Conservation (phyloP, 2,113 vertebrate genomes). For the Arenaria interpres region DNA sequence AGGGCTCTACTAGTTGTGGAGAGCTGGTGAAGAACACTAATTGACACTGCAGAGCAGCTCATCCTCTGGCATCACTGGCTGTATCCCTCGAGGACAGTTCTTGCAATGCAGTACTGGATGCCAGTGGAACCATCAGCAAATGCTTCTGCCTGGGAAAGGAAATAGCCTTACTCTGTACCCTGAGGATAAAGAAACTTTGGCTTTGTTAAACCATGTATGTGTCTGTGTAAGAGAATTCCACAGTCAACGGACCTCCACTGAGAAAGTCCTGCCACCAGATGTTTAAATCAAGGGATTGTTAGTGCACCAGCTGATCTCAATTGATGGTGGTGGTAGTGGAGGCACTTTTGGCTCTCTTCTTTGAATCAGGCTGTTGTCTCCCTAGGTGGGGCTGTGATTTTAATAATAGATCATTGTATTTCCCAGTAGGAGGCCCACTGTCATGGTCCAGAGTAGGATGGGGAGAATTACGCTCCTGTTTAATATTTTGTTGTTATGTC, state of each 20-base stretch:
- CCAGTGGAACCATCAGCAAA: constrained; percentile 22
- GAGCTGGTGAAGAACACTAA: background rate
- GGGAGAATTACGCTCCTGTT: constrained; percentile 53
- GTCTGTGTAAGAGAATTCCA: constrained; percentile 47
- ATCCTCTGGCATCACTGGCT: background rate
- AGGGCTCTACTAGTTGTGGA: background rate
- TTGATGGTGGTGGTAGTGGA: constrained; percentile 35
- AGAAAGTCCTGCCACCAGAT: constrained; percentile 69
- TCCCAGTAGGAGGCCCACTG: constrained; percentile 33
- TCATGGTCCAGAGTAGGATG: background rate
- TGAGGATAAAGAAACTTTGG: constrained; percentile 55
- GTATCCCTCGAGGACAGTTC: background rate
- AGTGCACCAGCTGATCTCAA: constrained; percentile 66
- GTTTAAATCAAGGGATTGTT: constrained; percentile 56
- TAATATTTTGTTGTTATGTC: constrained; percentile 41
- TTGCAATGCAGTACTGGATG: background rate
- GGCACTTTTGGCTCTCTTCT: background rate
- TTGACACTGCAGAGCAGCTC: background rate
- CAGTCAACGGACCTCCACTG: constrained; percentile 50
- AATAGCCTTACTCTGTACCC: constrained; percentile 44
- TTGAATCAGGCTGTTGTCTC: constrained; percentile 54
- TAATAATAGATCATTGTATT: constrained; percentile 56
- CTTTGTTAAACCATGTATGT: constrained; percentile 46
- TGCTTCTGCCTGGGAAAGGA: constrained; percentile 60
- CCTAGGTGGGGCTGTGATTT: constrained; percentile 63